Base-by-base conservation (phyloP, 2,888 invertebrate species). In the Rhagium mordax region DNA sequence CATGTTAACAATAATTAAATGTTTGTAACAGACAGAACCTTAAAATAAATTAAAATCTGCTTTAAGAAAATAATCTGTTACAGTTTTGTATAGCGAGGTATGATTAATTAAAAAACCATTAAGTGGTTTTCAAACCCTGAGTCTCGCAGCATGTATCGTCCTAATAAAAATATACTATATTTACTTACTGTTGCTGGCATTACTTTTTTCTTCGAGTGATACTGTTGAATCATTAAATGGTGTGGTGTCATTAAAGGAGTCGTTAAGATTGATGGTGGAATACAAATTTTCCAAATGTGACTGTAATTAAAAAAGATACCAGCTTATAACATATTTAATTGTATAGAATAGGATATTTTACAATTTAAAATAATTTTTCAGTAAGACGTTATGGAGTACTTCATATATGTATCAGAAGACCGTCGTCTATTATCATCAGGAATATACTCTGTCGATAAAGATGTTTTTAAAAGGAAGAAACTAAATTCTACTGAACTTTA, bases 351-450 rank as follows among this genome's bases (percentile, higher is more conserved):
- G n/a, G 15, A 48, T 29, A 27, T 16, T 1, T 15, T 67, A 7
- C 1, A 41, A 21, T 66, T 13, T 67, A 33, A 27, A 13, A 16
- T 10, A 18, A 62, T 64, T 24, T 55, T 57, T 79, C 79, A 79
- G 79, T 48, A 24, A 65, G 68, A 78, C 78, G 78, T 76, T 65
- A 70, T 74, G 74, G 18, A 67, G 41, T 55, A 71, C 83, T 77
- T 81, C 84, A 84, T 65, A 47, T 80, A 77, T 77, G 75, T 81
- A 48, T 85, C 84, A 83, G 84, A 84, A 85, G 84, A 85, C 85
- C 85, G 82, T 85, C 85, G 83, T 84, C 72, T 72, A 79, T 76
- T 74, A 72, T 83, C 81, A 82, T 84, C 82, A 83, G 5, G 57
- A 59, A 47, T 4, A 29, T 47, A 47, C 8, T 5, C 47, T 8